A percentile compares a stretch with the other conserved stretches of the same genome.
These are phyloP conservation scores for Mamestra brassicae DNA, from an alignment of 2,888 invertebrate genomes.

Conservation along the genomic window DNA sequence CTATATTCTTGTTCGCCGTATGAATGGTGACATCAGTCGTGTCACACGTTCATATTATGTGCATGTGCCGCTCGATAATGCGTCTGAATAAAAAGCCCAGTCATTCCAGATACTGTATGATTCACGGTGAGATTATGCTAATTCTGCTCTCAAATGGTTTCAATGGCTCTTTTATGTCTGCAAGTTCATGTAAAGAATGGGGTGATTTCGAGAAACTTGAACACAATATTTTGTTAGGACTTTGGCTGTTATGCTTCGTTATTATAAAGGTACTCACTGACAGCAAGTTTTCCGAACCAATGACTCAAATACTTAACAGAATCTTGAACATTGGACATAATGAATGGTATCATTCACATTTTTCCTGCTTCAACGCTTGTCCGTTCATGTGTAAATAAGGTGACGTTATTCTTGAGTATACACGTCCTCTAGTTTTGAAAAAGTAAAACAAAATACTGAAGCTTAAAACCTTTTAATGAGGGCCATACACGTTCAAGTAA, in stretches of 20 bases:
- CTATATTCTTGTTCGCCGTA: slow-evolving; percentile 57
- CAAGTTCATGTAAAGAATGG: slow-evolving; percentile 38
- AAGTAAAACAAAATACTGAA: neutral
- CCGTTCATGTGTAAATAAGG: slow-evolving; percentile 49
- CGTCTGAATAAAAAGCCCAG: slow-evolving; percentile 53
- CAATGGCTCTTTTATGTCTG: slow-evolving; percentile 42
- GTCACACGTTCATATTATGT: slow-evolving; percentile 56
- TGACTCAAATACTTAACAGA: slow-evolving; percentile 45
- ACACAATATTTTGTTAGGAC: slow-evolving; percentile 30
- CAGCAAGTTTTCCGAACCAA: slow-evolving; percentile 52
- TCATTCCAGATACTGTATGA: slow-evolving; percentile 52
- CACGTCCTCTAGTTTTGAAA: slow-evolving; percentile 3
- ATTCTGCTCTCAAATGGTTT: slow-evolving; percentile 44
- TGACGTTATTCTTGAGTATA: slow-evolving; percentile 21
- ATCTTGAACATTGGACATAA: slow-evolving; percentile 47
- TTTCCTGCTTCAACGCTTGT: slow-evolving; percentile 32
- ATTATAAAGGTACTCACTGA: slow-evolving; percentile 24
- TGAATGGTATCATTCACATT: slow-evolving; percentile 49
- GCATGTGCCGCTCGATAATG: slow-evolving; percentile 54
- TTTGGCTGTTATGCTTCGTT: slow-evolving; percentile 12
- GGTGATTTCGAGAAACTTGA: slow-evolving; percentile 38
- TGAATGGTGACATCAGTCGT: slow-evolving; percentile 60
- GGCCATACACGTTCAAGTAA: no score
- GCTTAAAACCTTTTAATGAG: no score
- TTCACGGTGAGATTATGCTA: slow-evolving; percentile 59